Base-by-base conservation (phyloP, 2,113 vertebrate species). In the Ctenomys sociabilis region DNA sequence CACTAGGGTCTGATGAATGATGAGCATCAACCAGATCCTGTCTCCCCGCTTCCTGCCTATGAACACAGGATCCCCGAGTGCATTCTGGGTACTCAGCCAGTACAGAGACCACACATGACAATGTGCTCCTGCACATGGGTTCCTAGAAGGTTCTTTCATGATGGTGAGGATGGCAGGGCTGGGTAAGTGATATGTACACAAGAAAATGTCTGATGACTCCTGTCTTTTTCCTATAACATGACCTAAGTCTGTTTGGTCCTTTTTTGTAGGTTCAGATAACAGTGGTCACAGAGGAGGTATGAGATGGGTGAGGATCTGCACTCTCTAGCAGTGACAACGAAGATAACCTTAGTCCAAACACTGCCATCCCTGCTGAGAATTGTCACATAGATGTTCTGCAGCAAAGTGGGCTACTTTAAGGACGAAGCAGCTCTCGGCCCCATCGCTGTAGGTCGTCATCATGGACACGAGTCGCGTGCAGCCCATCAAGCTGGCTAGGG, bases 1-100 rank as follows among this genome's bases (percentile, higher is more conserved):
- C 24, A 0, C 45, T 19, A n/a, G 68, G 28, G 24, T 28, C 6
- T 35, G 4, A 4, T 3, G 3, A 5, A 2, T 2, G 1, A 21
- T 57, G 57, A n/a, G n/a, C 19, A 7, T 49, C 49, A n/a, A 12
- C 43, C 10, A 57, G 77, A 43, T 9, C 68, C 19, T 1, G 0
- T 78, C 49, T 54, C 17, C 49, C 3, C 68, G 24, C 40, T 85
- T 66, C 37, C 40, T 43, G 78, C 61, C 26, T n/a, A 19, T 22
- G 59, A 22, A 22, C 37, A 19, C 0, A 2, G 49, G 81, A 40
- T 37, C 40, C 88, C 28, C 17, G 1, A 4, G 30, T 43, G 30
- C 72, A n/a, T 64, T 49, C 11, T 21, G 0, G 11, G 21, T 78
- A 45, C 40, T 85, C 21, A 2, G 11, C 59, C 40, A 40, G 43